These are phyloP conservation scores for Merluccius polli DNA, from an alignment of 2,797 vertebrate species.

Conservation along the genomic window DNA sequence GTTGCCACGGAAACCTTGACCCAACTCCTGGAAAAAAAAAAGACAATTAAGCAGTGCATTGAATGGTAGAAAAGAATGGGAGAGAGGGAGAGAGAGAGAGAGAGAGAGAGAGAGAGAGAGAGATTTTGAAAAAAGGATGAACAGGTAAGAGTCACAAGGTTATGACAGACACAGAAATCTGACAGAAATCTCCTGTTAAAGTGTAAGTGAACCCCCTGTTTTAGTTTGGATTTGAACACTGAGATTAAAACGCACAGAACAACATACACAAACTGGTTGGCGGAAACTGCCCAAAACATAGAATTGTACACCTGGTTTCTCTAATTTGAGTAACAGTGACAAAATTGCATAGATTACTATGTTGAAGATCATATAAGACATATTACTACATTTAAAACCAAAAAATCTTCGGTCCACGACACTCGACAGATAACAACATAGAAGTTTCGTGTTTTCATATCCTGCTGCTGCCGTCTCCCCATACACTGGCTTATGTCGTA, in stretches of 20 bases:
- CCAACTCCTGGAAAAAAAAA: conserved; percentile 29
- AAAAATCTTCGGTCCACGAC: not conserved
- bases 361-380: too few relatives aligned
- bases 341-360: too few relatives aligned
- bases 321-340: too few relatives aligned
- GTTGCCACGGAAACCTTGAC: conserved; percentile 41
- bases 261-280: too few relatives aligned
- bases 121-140: not conserved
- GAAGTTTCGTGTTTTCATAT: not conserved
- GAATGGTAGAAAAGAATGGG: conserved; percentile 5
- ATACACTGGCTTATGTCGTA: too few relatives aligned
- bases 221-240: too few relatives aligned
- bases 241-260: too few relatives aligned
- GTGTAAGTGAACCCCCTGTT: too few relatives aligned
- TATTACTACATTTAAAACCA: too few relatives aligned
- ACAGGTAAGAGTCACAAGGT: not conserved
- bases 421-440: not conserved
- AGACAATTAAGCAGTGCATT: conserved; percentile 17
- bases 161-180: not conserved
- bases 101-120: not conserved
- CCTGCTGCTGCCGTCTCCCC: not conserved
- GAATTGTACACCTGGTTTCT: too few relatives aligned
- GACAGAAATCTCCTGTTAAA: not conserved
- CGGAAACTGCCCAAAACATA: too few relatives aligned
- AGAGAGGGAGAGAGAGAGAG: not conserved